A percentile compares a stretch with the other conserved stretches of the same genome.
These are phyloP conservation scores for Diadumene lineata DNA, from an alignment of 92 coral and sea anemone genomes.

Conservation along the genomic window DNA sequence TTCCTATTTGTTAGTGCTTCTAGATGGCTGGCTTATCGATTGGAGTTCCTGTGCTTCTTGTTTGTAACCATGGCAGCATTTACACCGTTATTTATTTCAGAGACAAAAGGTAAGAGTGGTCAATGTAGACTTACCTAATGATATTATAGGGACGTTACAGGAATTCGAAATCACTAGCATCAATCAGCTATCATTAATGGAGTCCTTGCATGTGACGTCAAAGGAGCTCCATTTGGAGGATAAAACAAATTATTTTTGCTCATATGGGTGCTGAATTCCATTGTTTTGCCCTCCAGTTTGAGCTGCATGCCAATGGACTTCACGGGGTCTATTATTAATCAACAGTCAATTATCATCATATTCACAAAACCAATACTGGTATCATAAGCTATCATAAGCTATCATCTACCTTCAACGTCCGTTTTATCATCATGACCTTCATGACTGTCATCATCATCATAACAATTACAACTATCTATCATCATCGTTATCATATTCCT, in stretches of 20 bases:
- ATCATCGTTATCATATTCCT: not conserved
- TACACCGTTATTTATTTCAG: constrained; percentile 75
- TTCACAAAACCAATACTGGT: too few species aligned
- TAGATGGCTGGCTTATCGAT: constrained; percentile 87
- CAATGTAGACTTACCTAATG: not conserved
- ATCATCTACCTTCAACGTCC: not conserved
- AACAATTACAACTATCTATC: not conserved
- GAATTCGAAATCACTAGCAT: not conserved
- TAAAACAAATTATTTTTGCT: too few species aligned
- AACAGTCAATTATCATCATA: not conserved
- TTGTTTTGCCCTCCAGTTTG: too few species aligned
- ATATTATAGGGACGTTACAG: not conserved
- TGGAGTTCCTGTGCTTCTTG: constrained; percentile 72
- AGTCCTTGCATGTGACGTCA: too few species aligned
- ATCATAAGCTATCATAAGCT: not conserved
- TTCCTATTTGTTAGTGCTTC: constrained; percentile 66
- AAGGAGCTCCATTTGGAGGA: too few species aligned
- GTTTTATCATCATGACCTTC: not conserved
- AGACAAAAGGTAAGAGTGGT: constrained; percentile 63
- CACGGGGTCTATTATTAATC: too few species aligned
- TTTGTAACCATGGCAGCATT: constrained; percentile 85
- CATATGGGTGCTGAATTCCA: too few species aligned
- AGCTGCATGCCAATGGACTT: too few species aligned
- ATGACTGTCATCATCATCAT: not conserved
- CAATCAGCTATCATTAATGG: too few species aligned